Evolutionary conservation across 2,797 vertebrate genomes (phyloP).

Genomic region (Myiothlypis chrysogaster): DNA sequence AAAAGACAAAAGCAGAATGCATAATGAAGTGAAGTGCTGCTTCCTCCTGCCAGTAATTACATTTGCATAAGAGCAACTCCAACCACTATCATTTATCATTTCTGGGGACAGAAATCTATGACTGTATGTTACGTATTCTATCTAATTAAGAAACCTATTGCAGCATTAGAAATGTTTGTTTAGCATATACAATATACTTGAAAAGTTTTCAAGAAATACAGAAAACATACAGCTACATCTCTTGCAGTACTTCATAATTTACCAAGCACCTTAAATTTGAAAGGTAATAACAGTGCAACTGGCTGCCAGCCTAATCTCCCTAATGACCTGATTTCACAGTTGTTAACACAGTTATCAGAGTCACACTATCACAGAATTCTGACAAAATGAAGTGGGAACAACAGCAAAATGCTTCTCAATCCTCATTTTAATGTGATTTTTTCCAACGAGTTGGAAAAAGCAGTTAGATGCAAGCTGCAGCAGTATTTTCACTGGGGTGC

Average conservation of each 20-base stretch:
- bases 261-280: not conserved
- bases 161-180: constrained; percentile 5
- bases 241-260: not conserved
- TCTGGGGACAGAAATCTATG: not conserved
- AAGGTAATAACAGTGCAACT: not conserved
- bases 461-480: constrained; percentile 6
- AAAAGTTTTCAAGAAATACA: not conserved
- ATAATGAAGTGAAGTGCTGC: not conserved
- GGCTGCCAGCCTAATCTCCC: not conserved
- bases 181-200: not conserved
- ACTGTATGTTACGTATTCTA: not conserved
- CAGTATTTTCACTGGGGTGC: not conserved
- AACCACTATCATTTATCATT: constrained; percentile 8
- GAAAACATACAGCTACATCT: not conserved
- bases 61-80: constrained; percentile 20
- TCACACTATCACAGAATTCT: not conserved
- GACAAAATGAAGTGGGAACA: not conserved
- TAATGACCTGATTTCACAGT: constrained; percentile 3
- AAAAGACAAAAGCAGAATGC: constrained; percentile 14
- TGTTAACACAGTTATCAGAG: constrained; percentile 22
- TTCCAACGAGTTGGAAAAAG: not conserved
- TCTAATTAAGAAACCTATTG: not conserved
- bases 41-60: constrained; percentile 27
- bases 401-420: not conserved
- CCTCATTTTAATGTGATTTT: not conserved